A percentile compares a stretch with the other conserved stretches of the same genome.
These are phyloP conservation scores for Chromoteleia sp. DNA, from an alignment of 2,888 invertebrate genomes.

Conservation along the genomic window DNA sequence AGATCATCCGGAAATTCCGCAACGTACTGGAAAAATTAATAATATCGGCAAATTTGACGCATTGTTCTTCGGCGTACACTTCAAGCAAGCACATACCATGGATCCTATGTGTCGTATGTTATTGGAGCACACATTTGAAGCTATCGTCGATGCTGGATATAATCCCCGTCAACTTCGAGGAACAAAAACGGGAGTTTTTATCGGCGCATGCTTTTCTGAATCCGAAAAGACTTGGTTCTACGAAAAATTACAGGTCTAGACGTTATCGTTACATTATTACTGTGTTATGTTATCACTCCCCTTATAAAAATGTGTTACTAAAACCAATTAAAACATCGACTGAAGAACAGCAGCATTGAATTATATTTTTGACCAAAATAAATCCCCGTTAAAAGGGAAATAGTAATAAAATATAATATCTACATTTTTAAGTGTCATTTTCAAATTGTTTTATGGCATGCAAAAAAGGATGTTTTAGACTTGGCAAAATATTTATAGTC, in stretches of 20 bases:
- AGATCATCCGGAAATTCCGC: constrained; percentile 90
- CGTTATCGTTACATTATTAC: neutral
- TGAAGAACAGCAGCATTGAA: no score
- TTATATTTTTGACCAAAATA: no score
- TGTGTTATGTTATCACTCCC: neutral
- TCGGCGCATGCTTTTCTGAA: constrained; percentile 90
- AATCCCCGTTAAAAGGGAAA: no score
- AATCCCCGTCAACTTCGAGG: constrained; percentile 89
- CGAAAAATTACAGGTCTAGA: constrained; percentile 87
- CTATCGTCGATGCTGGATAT: constrained; percentile 85
- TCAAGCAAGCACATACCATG: constrained; percentile 86
- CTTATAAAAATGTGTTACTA: neutral
- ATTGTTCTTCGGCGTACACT: constrained; percentile 86
- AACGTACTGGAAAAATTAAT: constrained; percentile 90
- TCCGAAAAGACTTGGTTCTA: constrained; percentile 90
- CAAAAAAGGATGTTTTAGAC: no score
- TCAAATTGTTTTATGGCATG: no score
- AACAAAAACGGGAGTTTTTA: constrained; percentile 89
- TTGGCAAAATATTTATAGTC: no score
- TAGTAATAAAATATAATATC: no score
- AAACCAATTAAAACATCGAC: no score
- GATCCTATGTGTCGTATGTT: constrained; percentile 88
- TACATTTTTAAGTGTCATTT: neutral
- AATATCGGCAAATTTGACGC: constrained; percentile 89
- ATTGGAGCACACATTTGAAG: constrained; percentile 88